Conservation (phyloP, 2,113 vertebrate species). For the Cyanistes caeruleus region DNA sequence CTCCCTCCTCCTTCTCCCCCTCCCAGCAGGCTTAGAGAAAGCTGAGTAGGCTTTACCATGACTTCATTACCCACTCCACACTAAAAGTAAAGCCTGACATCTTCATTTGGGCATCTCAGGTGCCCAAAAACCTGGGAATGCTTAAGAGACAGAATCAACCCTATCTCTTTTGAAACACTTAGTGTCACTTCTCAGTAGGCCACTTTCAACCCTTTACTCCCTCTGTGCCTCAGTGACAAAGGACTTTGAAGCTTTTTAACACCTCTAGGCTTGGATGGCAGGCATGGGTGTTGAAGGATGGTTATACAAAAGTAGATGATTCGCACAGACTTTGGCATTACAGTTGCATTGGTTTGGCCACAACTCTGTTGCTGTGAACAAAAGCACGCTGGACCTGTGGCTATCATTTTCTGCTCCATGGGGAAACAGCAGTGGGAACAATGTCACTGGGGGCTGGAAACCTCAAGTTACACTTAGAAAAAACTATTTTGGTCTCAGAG, state of each 20-base stretch:
- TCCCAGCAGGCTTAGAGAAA: not conserved
- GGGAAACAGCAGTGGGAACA: not conserved
- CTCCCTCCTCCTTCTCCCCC: not conserved
- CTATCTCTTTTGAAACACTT: not conserved
- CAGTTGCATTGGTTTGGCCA: not conserved
- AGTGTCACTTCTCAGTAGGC: not conserved
- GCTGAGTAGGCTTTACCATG: not conserved
- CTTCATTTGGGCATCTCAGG: not conserved
- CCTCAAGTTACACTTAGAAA: not conserved
- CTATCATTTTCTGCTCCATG: not conserved
- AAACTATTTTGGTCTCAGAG: not conserved
- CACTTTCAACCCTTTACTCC: not conserved
- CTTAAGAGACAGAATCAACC: not conserved
- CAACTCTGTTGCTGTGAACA: not conserved
- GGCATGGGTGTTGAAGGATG: not conserved
- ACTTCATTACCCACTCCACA: not conserved
- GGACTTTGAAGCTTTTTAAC: not conserved
- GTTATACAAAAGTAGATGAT: not conserved
- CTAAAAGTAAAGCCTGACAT: conserved; percentile 26
- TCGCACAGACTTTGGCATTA: not conserved
- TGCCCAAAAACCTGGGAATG: not conserved
- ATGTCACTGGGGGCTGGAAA: not conserved
- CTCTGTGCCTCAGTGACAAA: not conserved
- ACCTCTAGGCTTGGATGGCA: not conserved
- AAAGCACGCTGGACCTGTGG: not conserved